Conservation (phyloP, 2,888 invertebrate genomes). For the Aplocera efformata region DNA sequence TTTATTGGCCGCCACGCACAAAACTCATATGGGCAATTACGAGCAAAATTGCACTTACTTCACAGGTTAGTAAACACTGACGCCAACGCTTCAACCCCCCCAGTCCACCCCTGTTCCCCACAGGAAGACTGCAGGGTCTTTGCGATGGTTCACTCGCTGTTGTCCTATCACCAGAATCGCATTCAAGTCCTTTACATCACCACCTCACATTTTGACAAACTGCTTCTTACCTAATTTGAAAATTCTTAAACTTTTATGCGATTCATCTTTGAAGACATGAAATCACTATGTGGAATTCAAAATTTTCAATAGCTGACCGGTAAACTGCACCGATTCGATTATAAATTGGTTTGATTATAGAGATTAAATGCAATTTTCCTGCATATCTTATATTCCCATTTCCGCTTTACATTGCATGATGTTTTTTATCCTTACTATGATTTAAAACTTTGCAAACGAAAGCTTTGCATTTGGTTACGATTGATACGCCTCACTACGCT, state of each 20-base stretch:
- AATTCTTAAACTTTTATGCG: slow-evolving; percentile 56
- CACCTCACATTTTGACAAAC: slow-evolving; percentile 32
- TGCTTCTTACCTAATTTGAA: slow-evolving; percentile 30
- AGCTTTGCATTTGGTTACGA: slow-evolving; percentile 58
- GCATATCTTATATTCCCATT: slow-evolving; percentile 60
- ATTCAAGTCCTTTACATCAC: slow-evolving; percentile 51
- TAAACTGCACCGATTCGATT: slow-evolving; percentile 45
- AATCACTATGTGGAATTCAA: slow-evolving; percentile 46
- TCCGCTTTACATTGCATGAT: slow-evolving; percentile 66
- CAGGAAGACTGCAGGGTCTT: slow-evolving; percentile 78
- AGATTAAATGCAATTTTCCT: slow-evolving; percentile 57
- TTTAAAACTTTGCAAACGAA: slow-evolving; percentile 40
- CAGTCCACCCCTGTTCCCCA: slow-evolving; percentile 78
- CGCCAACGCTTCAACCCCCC: slow-evolving; percentile 75
- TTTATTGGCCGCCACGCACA: slow-evolving; percentile 81
- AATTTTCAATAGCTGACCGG: slow-evolving; percentile 30
- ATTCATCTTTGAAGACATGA: slow-evolving; percentile 53
- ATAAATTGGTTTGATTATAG: slow-evolving; percentile 35
- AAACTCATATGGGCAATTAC: slow-evolving; percentile 80
- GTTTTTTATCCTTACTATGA: slow-evolving; percentile 31
- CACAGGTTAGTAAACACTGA: slow-evolving; percentile 79
- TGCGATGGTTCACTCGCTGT: slow-evolving; percentile 65
- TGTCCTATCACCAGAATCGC: slow-evolving; percentile 62
- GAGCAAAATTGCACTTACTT: slow-evolving; percentile 81
- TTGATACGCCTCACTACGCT: slow-evolving; percentile 58